Evolutionary conservation across 1,140 invertebrate species (phyloP), one percentile per base, ranked within the genome.

Genomic region (Aphaenogaster ashmeadi): DNA sequence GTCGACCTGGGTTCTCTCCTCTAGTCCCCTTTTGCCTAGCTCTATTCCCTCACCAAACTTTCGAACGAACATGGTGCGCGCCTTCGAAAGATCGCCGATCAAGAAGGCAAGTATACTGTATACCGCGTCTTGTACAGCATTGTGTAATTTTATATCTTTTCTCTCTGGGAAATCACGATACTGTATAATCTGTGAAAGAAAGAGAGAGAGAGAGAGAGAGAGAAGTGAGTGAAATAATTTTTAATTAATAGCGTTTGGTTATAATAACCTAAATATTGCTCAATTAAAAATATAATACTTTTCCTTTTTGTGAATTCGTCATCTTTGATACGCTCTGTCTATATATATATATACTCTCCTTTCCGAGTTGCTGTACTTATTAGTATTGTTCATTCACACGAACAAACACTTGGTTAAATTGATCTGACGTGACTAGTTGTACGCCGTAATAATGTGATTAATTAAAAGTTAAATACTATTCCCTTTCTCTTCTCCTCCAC

Each of bases 1-100:
- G 91, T 91, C 89, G 93, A 93, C 93, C 93, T 79, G 79, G 75
- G 41, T 72, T 69, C 80, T 87, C 92, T 89, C 90, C 77, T 91
- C 79, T 90, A 92, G 88, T 80, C 88, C 90, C 81, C 86, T 91
- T 88, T 91, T 89, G 89, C 89, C 89, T 91, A 91, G 72, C 67
- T 88, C 77, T 86, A 80, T 79, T 66, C 67, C 79, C 78, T 77
- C 54, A 47, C 50, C 33, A 58, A 79, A 60, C 88, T 80, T 87
- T 87, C 89, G 54, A 89, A 52, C 85, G 83, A 89, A 84, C 78
- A 44, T 69, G 6, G 83, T 75, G 50, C 44, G 77, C 33, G 36
- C 58, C n/a, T 83, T 56, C 36, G 18, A 84, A 84, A 60, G 54
- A 84, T 84, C 33, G 54, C 41, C 44, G 38, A 83, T 74, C 27